phyloP scores from a whole-genome alignment of 2,797 vertebrate genomes.

The Echiichthys vipera region DNA sequence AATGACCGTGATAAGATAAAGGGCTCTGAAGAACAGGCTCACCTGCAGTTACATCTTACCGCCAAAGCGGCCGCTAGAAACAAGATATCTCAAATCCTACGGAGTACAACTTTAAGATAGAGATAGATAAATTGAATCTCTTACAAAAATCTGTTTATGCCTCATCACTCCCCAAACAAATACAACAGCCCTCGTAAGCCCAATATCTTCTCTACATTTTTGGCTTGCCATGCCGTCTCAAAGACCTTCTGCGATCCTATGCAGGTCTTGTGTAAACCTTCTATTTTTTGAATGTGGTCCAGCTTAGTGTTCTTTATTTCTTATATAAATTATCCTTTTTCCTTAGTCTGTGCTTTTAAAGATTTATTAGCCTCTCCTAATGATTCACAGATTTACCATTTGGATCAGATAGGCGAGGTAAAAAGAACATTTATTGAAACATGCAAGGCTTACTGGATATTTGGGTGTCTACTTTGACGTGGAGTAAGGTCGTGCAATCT shows the following conservation, averaged over 20 bases:
- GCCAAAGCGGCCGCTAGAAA: too few relatives aligned
- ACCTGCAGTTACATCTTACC: too few relatives aligned
- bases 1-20: too few relatives aligned
- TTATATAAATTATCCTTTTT: neutral
- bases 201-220: neutral
- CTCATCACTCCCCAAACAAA: neutral
- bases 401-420: neutral
- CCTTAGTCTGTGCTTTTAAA: neutral
- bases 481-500: neutral
- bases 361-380: neutral
- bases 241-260: neutral
- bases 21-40: too few relatives aligned
- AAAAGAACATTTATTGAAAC: conserved; percentile 1
- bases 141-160: neutral
- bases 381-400: conserved; percentile 2
- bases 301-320: neutral
- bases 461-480: neutral
- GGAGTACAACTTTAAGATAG: too few relatives aligned
- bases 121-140: neutral
- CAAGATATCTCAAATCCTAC: too few relatives aligned
- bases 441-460: neutral
- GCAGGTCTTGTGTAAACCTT: neutral
- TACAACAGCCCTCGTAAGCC: conserved; percentile 1
- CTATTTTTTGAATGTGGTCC: neutral
- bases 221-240: neutral